These are phyloP conservation scores for Sparidentex hasta DNA, from an alignment of 2,797 vertebrate species.

Conservation along the genomic window DNA sequence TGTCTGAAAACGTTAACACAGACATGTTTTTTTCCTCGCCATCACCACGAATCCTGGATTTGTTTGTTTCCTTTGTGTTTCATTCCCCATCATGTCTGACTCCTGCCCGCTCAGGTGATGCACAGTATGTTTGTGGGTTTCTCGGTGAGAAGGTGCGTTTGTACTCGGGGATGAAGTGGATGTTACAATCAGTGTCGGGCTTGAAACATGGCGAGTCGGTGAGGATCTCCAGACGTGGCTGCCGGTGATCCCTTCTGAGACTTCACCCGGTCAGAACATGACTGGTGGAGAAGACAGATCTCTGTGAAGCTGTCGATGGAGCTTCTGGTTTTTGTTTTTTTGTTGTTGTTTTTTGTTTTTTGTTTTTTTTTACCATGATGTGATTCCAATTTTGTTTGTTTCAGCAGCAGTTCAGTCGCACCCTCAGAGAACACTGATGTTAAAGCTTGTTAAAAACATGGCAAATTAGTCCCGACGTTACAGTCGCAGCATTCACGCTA, in stretches of 20 bases:
- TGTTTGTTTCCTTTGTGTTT: constrained; percentile 3
- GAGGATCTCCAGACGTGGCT: constrained; percentile 47
- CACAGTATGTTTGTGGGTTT: constrained; percentile 42
- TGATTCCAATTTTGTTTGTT: constrained; percentile 3
- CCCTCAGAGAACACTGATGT: not conserved
- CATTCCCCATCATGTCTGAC: constrained; percentile 24
- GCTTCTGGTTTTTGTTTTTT: not conserved
- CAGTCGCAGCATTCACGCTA: not conserved
- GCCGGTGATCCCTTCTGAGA: constrained; percentile 53
- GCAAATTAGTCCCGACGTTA: constrained; percentile 7
- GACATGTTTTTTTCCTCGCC: not conserved
- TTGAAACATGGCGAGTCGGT: constrained; percentile 54
- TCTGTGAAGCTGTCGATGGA: constrained; percentile 35
- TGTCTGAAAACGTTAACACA: not conserved
- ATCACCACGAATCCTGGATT: not conserved
- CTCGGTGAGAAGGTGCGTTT: constrained; percentile 42
- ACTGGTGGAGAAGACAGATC: constrained; percentile 30
- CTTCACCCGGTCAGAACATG: constrained; percentile 44
- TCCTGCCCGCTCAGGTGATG: constrained; percentile 24
- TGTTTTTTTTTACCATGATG: not conserved
- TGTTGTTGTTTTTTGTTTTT: not conserved
- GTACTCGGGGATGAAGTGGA: constrained; percentile 39
- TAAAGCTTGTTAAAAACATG: not conserved
- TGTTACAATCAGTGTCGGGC: constrained; percentile 51
- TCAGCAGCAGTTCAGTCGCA: not conserved